These are phyloP conservation scores for Telenomus remus DNA, from an alignment of 1,140 invertebrate genomes.

Conservation along the genomic window DNA sequence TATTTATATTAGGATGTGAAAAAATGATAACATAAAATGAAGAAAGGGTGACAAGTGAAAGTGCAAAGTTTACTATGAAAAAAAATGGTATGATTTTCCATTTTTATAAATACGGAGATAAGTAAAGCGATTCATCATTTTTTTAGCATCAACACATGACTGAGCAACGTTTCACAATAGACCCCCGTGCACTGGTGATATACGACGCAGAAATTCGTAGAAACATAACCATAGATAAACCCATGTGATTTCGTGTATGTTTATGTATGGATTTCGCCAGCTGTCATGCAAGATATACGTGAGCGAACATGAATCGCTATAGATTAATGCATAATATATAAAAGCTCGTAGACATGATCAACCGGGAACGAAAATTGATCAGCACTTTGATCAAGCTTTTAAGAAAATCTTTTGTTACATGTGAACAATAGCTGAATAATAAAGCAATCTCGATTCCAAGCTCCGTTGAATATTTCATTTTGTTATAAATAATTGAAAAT, in stretches of 20 bases:
- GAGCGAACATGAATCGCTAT: conserved; percentile 46
- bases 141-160: conserved; percentile 24
- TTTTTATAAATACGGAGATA: background rate
- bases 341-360: conserved; percentile 26
- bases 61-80: too few species aligned
- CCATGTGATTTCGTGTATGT: conserved; percentile 38
- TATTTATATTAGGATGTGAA: too few species aligned
- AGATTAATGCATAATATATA: conserved; percentile 42
- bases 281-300: conserved; percentile 35
- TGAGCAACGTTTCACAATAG: conserved; percentile 18
- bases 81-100: too few species aligned
- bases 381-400: background rate
- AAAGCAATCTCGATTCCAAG: too few species aligned
- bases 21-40: too few species aligned
- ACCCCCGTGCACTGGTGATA: conserved; percentile 27
- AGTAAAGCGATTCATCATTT: conserved; percentile 27
- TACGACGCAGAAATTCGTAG: conserved; percentile 38
- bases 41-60: too few species aligned
- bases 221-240: conserved; percentile 45
- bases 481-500: too few species aligned
- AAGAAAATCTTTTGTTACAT: background rate
- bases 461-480: too few species aligned
- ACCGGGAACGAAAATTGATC: conserved; percentile 21
- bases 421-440: too few species aligned
- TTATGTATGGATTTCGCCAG: conserved; percentile 33